Conservation (phyloP, 2,888 invertebrate genomes). For the Tenthredo amoena region DNA sequence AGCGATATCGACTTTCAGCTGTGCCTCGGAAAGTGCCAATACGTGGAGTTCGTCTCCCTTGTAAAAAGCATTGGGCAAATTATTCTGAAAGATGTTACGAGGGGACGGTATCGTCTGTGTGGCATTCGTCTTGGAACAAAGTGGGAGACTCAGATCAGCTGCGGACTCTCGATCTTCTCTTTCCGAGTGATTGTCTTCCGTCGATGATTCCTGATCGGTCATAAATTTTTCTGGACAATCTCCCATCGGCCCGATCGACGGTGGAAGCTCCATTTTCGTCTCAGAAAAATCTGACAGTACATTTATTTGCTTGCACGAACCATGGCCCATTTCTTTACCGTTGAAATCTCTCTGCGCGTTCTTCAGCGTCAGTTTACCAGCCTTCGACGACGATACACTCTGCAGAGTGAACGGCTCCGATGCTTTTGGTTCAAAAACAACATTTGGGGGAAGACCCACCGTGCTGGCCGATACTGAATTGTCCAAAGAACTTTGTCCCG, state of each 20-base stretch:
- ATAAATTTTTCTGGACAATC: slow-evolving; percentile 49
- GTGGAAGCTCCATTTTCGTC: slow-evolving; percentile 31
- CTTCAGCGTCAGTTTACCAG: slow-evolving; percentile 50
- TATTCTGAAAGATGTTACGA: not conserved
- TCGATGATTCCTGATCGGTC: slow-evolving; percentile 53
- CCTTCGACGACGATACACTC: slow-evolving; percentile 60
- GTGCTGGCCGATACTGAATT: slow-evolving; percentile 58
- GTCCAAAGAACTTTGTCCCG: slow-evolving; percentile 37
- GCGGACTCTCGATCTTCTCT: slow-evolving; percentile 49
- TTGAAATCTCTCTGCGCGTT: slow-evolving; percentile 47
- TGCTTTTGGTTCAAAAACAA: slow-evolving; percentile 68
- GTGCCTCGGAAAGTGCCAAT: slow-evolving; percentile 67
- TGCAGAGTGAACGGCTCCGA: slow-evolving; percentile 69
- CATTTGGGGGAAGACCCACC: slow-evolving; percentile 66
- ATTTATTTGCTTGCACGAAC: slow-evolving; percentile 3
- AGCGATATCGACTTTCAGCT: slow-evolving; percentile 67
- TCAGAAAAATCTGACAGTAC: slow-evolving; percentile 30
- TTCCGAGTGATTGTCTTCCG: slow-evolving; percentile 51
- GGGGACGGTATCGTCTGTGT: slow-evolving; percentile 40
- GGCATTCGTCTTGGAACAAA: slow-evolving; percentile 47
- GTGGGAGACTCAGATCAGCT: not conserved
- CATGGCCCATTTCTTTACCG: not conserved
- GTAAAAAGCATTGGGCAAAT: slow-evolving; percentile 56
- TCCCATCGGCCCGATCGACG: slow-evolving; percentile 45
- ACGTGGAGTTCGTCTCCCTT: slow-evolving; percentile 65